A percentile compares a stretch with the other conserved stretches of the same genome.
Evolutionary conservation across 2,797 vertebrate genomes (phyloP).

Genomic region (Halcyon leucocephala): DNA sequence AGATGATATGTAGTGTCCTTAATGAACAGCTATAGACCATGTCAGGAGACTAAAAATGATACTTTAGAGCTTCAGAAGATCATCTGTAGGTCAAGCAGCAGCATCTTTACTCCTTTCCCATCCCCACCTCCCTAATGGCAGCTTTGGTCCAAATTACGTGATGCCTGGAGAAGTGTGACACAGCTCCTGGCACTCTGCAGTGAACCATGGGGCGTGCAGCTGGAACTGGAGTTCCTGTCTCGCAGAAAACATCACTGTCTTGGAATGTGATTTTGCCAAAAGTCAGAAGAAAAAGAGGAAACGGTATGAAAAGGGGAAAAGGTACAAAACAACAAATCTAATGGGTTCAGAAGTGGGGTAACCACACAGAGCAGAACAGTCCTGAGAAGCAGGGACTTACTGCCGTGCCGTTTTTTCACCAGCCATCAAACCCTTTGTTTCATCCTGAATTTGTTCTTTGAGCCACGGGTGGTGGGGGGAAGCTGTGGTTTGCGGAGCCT

Average conservation of each 20-base stretch:
- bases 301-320: background rate
- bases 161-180: background rate
- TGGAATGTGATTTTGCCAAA: background rate
- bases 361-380: background rate
- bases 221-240: background rate
- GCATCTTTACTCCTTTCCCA: background rate
- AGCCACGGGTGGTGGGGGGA: background rate
- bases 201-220: rapidly evolving
- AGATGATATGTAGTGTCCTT: background rate
- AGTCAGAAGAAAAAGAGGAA: background rate
- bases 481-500: background rate
- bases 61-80: background rate
- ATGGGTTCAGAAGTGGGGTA: background rate
- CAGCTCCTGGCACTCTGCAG: background rate
- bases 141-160: rapidly evolving
- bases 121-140: background rate
- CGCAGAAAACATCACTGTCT: background rate
- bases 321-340: background rate
- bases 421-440: background rate
- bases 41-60: background rate
- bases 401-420: background rate
- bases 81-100: background rate
- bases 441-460: background rate
- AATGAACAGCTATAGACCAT: background rate
- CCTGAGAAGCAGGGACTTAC: background rate